Evolutionary conservation across 53 echinoderm and acorn worm genomes (phyloP), one percentile per base, ranked within the genome.

Genomic region (Luidia sarsii): DNA sequence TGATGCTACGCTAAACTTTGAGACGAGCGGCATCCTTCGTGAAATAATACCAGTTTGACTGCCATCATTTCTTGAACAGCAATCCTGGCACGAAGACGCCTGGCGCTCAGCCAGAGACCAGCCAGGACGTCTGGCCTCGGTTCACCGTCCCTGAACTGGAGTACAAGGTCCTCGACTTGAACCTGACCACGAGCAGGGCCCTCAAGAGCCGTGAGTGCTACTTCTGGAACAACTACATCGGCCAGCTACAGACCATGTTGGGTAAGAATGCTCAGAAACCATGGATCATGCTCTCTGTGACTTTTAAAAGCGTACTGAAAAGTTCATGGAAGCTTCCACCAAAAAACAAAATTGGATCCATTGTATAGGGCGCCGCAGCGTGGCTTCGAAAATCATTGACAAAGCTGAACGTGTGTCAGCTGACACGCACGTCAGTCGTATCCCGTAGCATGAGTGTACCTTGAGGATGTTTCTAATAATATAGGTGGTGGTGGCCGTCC

Each of bases 211-310:
- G 50, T 20, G 50, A 75, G 41, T 92, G 89, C 53, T 50, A 79
- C 33, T 86, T 92, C 39, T 92, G 85, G 82, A 85, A 85, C 34
- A 32, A 62, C n/a, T 60, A 75, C 50, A 20, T 89, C 29, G 48
- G 30, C 1, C 49, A 70, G 35, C 89, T 85, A 3, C 35, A 27
- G 0, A 54, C 82, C 39, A 67, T 82, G 55, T 39, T 68, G 11
- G 82, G 82, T 82, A 82, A 80, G 7, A 24, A 28, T 8, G 41
- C 6, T 11, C 6, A 41, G 41, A n/a, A n/a, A n/a, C n/a, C n/a
- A n/a, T n/a, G n/a, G n/a, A n/a, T n/a, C n/a, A n/a, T n/a, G n/a
- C n/a, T n/a, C n/a, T n/a, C n/a, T n/a, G n/a, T n/a, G n/a, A n/a
- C n/a, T n/a, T n/a, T n/a, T n/a, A n/a, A n/a, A n/a, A n/a, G n/a